A percentile compares a stretch with the other conserved stretches of the same genome.
Evolutionary conservation across 2,888 invertebrate genomes (phyloP).

Genomic region (Andrena flavipes): DNA sequence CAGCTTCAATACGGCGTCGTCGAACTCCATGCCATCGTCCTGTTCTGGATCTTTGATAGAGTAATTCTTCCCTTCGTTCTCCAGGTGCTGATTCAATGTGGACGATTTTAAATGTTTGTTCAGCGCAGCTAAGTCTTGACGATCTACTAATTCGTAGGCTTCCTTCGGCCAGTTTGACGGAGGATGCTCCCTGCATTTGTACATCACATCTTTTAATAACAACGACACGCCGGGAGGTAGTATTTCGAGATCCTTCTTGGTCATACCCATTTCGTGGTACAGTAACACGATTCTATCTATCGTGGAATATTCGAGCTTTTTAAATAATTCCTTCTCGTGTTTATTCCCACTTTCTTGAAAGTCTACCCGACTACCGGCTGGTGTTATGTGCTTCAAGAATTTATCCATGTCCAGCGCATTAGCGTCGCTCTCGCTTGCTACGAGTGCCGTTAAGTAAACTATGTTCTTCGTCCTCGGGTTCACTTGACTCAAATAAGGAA

Average conservation of each 20-base stretch:
- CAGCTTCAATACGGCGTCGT: slow-evolving; percentile 84
- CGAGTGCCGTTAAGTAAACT: slow-evolving; percentile 88
- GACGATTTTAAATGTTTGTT: slow-evolving; percentile 76
- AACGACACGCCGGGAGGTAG: slow-evolving; percentile 90
- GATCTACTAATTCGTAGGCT: slow-evolving; percentile 90
- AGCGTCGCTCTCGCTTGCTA: slow-evolving; percentile 74
- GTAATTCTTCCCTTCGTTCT: slow-evolving; percentile 73
- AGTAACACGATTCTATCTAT: slow-evolving; percentile 86
- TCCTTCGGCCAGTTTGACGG: slow-evolving; percentile 90
- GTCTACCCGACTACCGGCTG: slow-evolving; percentile 82
- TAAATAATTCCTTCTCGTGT: slow-evolving; percentile 75
- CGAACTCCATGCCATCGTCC: slow-evolving; percentile 89
- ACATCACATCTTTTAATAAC: slow-evolving; percentile 89
- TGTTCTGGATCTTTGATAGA: slow-evolving; percentile 85
- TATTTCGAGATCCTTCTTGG: slow-evolving; percentile 89
- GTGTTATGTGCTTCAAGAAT: slow-evolving; percentile 80
- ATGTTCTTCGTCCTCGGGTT: slow-evolving; percentile 91
- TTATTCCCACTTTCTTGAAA: slow-evolving; percentile 74
- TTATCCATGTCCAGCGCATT: slow-evolving; percentile 75
- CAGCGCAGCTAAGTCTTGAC: slow-evolving; percentile 90
- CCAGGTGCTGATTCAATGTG: slow-evolving; percentile 54
- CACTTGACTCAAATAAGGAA: slow-evolving; percentile 91
- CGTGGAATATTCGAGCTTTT: slow-evolving; percentile 71
- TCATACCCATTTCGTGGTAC: slow-evolving; percentile 87
- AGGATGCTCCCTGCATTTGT: slow-evolving; percentile 89